These are phyloP conservation scores for Lasioglossum marginatum DNA, from an alignment of 2,888 invertebrate genomes.

Conservation along the genomic window DNA sequence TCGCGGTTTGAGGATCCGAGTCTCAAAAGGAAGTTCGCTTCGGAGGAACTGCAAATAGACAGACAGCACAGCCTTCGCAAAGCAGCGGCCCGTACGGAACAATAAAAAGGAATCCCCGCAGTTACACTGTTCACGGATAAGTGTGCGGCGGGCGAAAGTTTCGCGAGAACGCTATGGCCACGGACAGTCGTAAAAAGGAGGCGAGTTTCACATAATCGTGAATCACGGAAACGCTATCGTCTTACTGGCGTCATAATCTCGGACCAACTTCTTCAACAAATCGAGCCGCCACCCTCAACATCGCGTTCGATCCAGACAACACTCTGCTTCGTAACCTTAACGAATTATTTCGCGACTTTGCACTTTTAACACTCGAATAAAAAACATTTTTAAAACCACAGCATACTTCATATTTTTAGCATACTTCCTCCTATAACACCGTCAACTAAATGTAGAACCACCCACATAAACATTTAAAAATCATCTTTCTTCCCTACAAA, in stretches of 20 bases:
- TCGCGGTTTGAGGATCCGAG: conserved; percentile 20
- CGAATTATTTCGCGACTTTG: background rate
- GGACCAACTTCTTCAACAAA: background rate
- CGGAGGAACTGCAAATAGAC: conserved; percentile 32
- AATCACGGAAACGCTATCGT: conserved; percentile 34
- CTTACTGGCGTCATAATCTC: conserved; percentile 24
- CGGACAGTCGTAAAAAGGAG: conserved; percentile 20
- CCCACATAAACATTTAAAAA: too few species aligned
- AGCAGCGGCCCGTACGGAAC: conserved; percentile 23
- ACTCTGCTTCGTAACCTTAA: background rate
- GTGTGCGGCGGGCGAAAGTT: conserved; percentile 12
- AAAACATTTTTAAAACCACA: background rate
- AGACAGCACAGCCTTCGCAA: conserved; percentile 23
- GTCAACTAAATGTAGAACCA: too few species aligned
- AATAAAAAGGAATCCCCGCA: conserved; percentile 37
- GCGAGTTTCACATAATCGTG: conserved; percentile 20
- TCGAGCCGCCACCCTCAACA: background rate
- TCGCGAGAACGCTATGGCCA: conserved; percentile 7
- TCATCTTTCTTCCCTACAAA: too few species aligned
- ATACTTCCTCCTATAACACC: background rate
- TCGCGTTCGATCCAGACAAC: background rate
- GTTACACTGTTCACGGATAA: conserved; percentile 2
- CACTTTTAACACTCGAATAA: background rate
- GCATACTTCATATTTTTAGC: background rate
- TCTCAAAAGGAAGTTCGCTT: conserved; percentile 19